Evolutionary conservation across 2,888 invertebrate species (phyloP), one percentile per base, ranked within the genome.

Genomic region (Pseudococcus viburni): DNA sequence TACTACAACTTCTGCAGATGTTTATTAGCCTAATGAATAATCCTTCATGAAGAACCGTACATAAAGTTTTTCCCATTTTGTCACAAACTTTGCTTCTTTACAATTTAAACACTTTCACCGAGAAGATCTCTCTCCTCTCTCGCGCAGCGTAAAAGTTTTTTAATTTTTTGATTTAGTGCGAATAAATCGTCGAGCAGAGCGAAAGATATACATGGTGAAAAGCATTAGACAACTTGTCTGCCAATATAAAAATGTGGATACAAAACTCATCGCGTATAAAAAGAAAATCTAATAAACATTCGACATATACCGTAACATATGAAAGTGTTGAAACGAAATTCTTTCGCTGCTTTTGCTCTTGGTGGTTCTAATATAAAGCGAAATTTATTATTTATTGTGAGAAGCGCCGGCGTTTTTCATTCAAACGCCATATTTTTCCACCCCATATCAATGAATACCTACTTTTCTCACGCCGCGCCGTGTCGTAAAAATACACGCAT

Each of bases 11-110:
- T 73, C 26, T 33, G 11, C 68, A 73, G 33, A 73, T 73, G 68
- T 73, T 73, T 73, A 73, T 73, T 73, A 73, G 68, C 11, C 68
- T 73, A 73, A 73, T 73, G 68, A 73, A 73, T 73, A 73, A 73
- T 73, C 68, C 33, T 73, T 26, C 68, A 26, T 33, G n/a, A 33
- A 33, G 26, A 33, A 73, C 68, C 26, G 11, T n/a, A 59, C 26
- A 3, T 33, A 33, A 73, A 73, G 68, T 73, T 73, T 73, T 73
- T 73, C 68, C 33, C 68, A 73, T 33, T 26, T 73, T 26, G 68
- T 73, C 68, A 73, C 68, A 73, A 73, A 73, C 68, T 73, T 73
- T 6, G 26, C 68, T 73, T 73, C 33, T 73, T 73, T 33, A 7
- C 68, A 73, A 33, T 73, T 73, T 33, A 73, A 33, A 33, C 26